Conservation (phyloP, 2,888 invertebrate genomes). For the Phasia obesa region DNA sequence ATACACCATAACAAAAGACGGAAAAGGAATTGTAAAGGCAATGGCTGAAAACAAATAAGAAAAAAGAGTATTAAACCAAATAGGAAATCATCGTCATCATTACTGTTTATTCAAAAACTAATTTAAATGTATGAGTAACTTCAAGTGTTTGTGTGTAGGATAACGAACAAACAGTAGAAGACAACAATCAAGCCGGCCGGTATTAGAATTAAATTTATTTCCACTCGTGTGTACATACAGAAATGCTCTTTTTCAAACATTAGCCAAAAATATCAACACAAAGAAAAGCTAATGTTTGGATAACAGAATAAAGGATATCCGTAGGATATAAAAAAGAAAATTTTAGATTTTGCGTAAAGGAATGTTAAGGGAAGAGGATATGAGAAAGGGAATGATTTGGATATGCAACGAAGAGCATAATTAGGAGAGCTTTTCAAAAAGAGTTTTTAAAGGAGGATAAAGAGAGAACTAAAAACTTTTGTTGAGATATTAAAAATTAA, state of each 20-base stretch:
- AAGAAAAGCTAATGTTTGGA: slow-evolving; percentile 57
- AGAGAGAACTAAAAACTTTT: no score
- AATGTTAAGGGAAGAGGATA: slow-evolving; percentile 6
- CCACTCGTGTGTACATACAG: slow-evolving; percentile 16
- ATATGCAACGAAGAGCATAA: slow-evolving; percentile 3
- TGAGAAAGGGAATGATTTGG: slow-evolving; percentile 9
- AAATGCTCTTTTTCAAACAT: slow-evolving; percentile 8
- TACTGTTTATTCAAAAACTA: slow-evolving; percentile 46
- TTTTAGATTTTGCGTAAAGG: slow-evolving; percentile 33
- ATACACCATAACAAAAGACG: slow-evolving; percentile 26
- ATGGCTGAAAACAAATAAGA: slow-evolving; percentile 16
- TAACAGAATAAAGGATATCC: slow-evolving; percentile 48
- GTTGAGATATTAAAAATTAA: no score
- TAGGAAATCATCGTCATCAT: slow-evolving; percentile 59
- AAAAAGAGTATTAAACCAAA: slow-evolving; percentile 41
- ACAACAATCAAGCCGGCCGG: slow-evolving; percentile 68
- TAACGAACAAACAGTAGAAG: slow-evolving; percentile 36
- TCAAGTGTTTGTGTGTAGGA: slow-evolving; percentile 34
- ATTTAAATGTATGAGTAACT: slow-evolving; percentile 18
- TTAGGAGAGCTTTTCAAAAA: not conserved
- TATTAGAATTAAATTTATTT: slow-evolving; percentile 64
- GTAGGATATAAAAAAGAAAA: slow-evolving; percentile 13
- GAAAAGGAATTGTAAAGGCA: slow-evolving; percentile 7
- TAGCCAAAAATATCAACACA: slow-evolving; percentile 61
- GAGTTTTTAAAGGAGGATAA: not conserved